Evolutionary conservation across 2,888 invertebrate genomes (phyloP).

Genomic region (Saturnia pavonia): DNA sequence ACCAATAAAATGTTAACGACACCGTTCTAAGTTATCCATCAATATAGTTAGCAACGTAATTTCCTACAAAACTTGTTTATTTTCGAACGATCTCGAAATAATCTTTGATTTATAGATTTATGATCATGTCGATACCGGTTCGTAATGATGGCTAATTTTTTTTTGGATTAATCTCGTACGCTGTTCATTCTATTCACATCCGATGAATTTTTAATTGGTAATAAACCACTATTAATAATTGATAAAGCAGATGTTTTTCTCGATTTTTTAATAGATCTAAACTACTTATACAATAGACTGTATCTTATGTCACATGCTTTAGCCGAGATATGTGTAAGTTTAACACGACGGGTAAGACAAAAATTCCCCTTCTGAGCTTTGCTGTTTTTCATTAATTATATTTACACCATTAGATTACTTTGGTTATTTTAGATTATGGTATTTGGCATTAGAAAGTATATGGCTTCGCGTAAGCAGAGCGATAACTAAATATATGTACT

Average conservation of each 20-base stretch:
- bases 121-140: constrained; percentile 14
- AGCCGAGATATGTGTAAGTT: too few species aligned
- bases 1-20: constrained; percentile 57
- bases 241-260: background rate
- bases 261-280: background rate
- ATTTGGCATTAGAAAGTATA: too few species aligned
- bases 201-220: background rate
- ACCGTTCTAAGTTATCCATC: constrained; percentile 22
- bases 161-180: constrained; percentile 13
- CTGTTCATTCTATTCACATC: background rate
- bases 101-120: constrained; percentile 13
- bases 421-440: too few species aligned
- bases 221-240: background rate
- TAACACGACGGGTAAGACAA: too few species aligned
- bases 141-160: constrained; percentile 12
- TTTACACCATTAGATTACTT: too few species aligned
- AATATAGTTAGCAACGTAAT: constrained; percentile 12
- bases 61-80: constrained; percentile 14
- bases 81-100: background rate
- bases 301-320: background rate
- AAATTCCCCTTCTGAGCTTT: too few species aligned
- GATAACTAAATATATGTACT: too few species aligned
- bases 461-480: too few species aligned
- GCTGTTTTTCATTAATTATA: too few species aligned
- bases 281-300: background rate